Evolutionary conservation across 2,888 invertebrate genomes (phyloP).

Genomic region (Agonum fuliginosum): DNA sequence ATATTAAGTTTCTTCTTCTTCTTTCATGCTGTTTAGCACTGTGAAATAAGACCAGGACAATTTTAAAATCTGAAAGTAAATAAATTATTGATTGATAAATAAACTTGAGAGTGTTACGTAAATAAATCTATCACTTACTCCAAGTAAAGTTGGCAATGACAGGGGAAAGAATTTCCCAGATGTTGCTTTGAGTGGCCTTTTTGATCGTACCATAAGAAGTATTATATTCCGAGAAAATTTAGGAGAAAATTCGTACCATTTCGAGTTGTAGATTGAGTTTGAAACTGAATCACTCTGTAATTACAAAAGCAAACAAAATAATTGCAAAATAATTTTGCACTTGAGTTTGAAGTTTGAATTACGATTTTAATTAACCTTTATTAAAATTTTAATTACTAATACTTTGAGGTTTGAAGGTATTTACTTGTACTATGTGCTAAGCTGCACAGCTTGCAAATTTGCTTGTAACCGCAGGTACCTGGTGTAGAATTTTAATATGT

Average conservation of each 20-base stretch:
- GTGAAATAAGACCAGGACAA: conserved; percentile 77
- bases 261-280: conserved; percentile 72
- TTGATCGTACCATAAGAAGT: conserved; percentile 73
- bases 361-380: background rate
- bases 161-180: conserved; percentile 74
- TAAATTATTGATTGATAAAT: conserved; percentile 25
- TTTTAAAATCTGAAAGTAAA: conserved; percentile 75
- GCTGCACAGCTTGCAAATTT: no score
- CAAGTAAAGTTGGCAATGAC: conserved; percentile 74
- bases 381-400: background rate
- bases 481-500: no score
- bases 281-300: conserved; percentile 72
- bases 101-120: no score
- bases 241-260: conserved; percentile 69
- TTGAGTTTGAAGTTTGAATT: background rate
- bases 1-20: conserved; percentile 32
- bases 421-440: no score
- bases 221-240: conserved; percentile 72
- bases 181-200: conserved; percentile 73
- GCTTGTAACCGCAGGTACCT: no score
- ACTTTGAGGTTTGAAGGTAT: background rate
- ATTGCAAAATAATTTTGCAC: background rate
- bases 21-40: conserved; percentile 67
- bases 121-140: conserved; percentile 69
- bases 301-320: conserved; percentile 3